phyloP scores from a whole-genome alignment of 2,888 invertebrate genomes.

The Suillia variegata region DNA sequence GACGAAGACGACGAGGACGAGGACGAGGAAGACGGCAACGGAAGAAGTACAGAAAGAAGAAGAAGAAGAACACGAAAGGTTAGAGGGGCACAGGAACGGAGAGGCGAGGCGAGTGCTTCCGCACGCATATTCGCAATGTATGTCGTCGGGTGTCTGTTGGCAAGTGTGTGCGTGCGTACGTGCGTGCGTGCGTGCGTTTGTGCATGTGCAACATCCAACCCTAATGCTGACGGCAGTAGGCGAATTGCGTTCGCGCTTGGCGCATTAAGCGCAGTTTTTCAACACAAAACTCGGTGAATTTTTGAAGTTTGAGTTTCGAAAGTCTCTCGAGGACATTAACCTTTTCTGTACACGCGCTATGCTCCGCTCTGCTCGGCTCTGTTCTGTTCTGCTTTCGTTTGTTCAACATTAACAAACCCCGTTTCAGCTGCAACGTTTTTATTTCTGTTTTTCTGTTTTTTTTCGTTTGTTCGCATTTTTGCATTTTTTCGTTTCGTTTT shows the following conservation, averaged over 20 bases:
- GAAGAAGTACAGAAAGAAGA: too few species aligned
- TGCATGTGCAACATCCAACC: not conserved
- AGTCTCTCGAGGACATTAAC: slow-evolving; percentile 58
- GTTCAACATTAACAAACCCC: not conserved
- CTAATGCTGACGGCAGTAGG: slow-evolving; percentile 19
- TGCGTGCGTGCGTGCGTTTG: not conserved
- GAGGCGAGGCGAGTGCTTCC: not conserved
- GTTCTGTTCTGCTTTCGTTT: slow-evolving; percentile 34
- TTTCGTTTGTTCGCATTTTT: too few species aligned
- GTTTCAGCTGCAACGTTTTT: too few species aligned
- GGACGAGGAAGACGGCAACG: too few species aligned
- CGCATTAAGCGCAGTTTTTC: too few species aligned
- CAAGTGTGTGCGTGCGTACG: not conserved
- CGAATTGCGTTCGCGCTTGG: slow-evolving; percentile 31
- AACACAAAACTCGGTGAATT: slow-evolving; percentile 23
- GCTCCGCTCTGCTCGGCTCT: too few species aligned
- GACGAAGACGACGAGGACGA: too few species aligned
- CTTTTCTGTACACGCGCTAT: too few species aligned
- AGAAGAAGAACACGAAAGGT: not conserved
- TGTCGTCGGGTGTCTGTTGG: not conserved
- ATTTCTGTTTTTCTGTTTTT: not conserved
- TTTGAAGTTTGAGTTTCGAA: slow-evolving; percentile 28
- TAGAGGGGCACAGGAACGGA: not conserved
- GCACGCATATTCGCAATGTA: not conserved
- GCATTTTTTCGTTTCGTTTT: not conserved